Percentiles rank a stretch among this genome's conserved stretches.
Conservation (phyloP, 1,140 invertebrate genomes). For the Akabosia matsudoensis region DNA sequence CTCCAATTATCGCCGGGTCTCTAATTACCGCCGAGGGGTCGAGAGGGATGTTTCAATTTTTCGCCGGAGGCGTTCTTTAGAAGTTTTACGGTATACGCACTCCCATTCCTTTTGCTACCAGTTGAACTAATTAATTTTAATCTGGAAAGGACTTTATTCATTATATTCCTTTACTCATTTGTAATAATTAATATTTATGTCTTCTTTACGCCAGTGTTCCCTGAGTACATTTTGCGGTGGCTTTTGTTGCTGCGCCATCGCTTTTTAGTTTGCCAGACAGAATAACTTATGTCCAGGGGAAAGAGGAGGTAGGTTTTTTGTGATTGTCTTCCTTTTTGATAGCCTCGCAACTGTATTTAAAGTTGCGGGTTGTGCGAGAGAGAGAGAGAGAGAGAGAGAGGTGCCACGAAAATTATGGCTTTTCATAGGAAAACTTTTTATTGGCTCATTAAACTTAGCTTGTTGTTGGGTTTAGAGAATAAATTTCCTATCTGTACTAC, state of each 20-base stretch:
- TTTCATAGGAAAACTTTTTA: conserved; percentile 14
- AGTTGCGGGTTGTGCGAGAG: no score
- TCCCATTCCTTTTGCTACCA: neutral
- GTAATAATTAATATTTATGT: conserved; percentile 23
- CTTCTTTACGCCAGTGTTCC: neutral
- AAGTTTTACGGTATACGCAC: conserved; percentile 1
- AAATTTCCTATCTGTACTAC: conserved; percentile 1
- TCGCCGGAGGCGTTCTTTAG: no score
- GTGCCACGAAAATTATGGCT: neutral
- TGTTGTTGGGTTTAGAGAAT: conserved; percentile 16
- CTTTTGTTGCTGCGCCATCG: neutral
- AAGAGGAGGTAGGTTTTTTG: no score
- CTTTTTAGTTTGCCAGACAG: no score
- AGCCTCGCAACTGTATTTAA: no score
- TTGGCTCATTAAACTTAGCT: conserved; percentile 18
- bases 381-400: no score
- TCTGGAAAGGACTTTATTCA: conserved; percentile 21
- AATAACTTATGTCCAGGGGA: no score
- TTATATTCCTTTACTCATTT: conserved; percentile 14
- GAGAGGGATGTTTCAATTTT: no score
- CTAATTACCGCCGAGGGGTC: no score
- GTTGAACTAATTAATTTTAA: conserved; percentile 17
- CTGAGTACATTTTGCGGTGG: neutral
- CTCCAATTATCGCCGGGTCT: no score
- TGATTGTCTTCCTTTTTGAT: no score